Conservation (phyloP, 2,888 invertebrate species). For the Megaustenia siamemsis region DNA sequence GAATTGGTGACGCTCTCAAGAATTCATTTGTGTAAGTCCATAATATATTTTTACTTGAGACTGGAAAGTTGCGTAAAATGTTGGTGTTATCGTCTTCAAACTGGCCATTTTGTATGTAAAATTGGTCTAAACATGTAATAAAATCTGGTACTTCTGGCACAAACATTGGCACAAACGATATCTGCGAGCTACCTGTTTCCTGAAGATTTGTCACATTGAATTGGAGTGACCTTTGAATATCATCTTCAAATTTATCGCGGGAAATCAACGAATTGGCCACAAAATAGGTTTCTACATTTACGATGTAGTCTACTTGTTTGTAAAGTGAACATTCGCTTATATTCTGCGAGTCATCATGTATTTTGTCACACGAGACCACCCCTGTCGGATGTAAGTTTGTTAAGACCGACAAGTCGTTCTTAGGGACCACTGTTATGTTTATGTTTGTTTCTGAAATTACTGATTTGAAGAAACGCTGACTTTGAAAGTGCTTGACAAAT, state of each 20-base stretch:
- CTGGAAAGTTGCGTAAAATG: background rate
- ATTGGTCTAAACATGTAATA: background rate
- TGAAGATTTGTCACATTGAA: background rate
- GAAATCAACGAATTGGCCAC: background rate
- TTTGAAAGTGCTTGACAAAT: too few species aligned
- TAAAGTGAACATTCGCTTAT: too few species aligned
- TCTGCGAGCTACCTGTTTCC: background rate
- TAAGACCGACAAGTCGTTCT: too few species aligned
- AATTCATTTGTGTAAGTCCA: constrained; percentile 21
- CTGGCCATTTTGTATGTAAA: background rate
- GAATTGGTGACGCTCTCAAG: background rate
- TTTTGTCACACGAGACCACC: too few species aligned
- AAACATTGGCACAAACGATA: background rate
- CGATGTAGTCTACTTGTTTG: background rate
- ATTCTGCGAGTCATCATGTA: too few species aligned
- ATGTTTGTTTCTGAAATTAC: too few species aligned
- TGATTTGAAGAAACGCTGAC: background rate
- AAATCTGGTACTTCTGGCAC: background rate
- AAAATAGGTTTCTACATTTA: background rate
- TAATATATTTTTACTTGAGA: background rate
- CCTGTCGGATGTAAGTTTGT: too few species aligned
- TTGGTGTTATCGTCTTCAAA: background rate
- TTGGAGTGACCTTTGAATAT: background rate
- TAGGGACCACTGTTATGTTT: too few species aligned
- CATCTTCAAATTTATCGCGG: constrained; percentile 28